Conservation (phyloP, 2,888 invertebrate species). For the Sminthurinus aureus region DNA sequence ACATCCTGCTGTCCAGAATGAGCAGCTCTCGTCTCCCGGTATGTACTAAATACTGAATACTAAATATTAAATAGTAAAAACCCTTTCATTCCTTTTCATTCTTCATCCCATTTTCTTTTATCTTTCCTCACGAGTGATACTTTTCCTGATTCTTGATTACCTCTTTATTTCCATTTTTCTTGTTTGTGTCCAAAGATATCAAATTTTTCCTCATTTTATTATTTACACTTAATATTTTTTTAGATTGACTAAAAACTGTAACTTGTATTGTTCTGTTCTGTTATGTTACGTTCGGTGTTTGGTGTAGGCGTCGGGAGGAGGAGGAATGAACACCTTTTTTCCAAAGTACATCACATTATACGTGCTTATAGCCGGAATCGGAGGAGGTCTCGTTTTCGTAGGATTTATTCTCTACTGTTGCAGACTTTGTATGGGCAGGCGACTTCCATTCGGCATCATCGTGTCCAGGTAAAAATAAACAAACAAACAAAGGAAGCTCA, state of each 20-base stretch:
- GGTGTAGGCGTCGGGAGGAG: slow-evolving; percentile 25
- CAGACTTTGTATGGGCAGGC: slow-evolving; percentile 49
- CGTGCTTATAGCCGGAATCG: slow-evolving; percentile 63
- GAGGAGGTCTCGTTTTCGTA: slow-evolving; percentile 64
- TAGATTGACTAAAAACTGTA: too few relatives aligned
- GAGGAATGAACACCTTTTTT: slow-evolving; percentile 7
- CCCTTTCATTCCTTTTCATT: background rate
- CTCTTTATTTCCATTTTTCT: too few relatives aligned
- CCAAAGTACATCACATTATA: slow-evolving; percentile 61
- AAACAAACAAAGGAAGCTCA: too few relatives aligned
- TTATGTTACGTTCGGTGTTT: too few relatives aligned
- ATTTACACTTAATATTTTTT: too few relatives aligned
- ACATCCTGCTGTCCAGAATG: slow-evolving; percentile 28
- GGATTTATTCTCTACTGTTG: slow-evolving; percentile 61
- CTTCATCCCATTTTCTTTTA: background rate
- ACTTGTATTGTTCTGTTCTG: too few relatives aligned
- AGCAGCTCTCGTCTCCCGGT: slow-evolving; percentile 29
- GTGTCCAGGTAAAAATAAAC: slow-evolving; percentile 28
- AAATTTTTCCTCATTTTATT: too few relatives aligned
- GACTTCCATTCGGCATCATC: slow-evolving; percentile 32
- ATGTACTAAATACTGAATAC: too few relatives aligned
- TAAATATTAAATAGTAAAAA: too few relatives aligned
- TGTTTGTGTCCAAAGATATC: too few relatives aligned
- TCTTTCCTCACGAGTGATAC: background rate
- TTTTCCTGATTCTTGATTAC: background rate